A percentile compares a stretch with the other conserved stretches of the same genome.
Conservation (phyloP, 2,113 vertebrate species). For the Motacilla tschutschensis region DNA sequence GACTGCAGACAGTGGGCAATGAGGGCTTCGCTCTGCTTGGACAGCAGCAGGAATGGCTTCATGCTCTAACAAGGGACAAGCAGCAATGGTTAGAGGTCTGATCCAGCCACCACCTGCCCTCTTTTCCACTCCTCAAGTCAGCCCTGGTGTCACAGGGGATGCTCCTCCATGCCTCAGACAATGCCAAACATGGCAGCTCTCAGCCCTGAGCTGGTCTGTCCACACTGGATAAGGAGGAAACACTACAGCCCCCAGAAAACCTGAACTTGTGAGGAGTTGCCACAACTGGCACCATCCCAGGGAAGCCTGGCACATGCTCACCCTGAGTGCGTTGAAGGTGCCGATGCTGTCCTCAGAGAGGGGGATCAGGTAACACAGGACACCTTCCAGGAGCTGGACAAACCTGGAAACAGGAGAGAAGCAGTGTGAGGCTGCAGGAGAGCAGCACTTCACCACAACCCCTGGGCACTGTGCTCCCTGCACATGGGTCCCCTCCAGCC, state of each 20-base stretch:
- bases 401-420: constrained; percentile 75
- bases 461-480: neutral
- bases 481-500: neutral
- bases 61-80: constrained; percentile 73
- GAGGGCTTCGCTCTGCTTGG: constrained; percentile 83
- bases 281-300: neutral
- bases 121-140: neutral
- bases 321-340: constrained; percentile 91
- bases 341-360: constrained; percentile 86
- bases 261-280: rapidly evolving
- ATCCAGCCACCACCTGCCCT: rapidly evolving
- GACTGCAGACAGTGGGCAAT: constrained; percentile 89
- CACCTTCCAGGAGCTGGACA: constrained; percentile 86
- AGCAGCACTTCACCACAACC: rapidly evolving
- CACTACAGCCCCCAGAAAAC: neutral
- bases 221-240: neutral
- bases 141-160: rapidly evolving
- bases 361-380: constrained; percentile 87
- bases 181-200: neutral
- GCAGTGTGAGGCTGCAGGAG: rapidly evolving
- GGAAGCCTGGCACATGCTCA: constrained; percentile 23
- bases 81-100: neutral
- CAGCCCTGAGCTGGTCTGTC: neutral
- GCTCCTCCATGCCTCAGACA: neutral
- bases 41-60: constrained; percentile 91